These are phyloP conservation scores for Eupithecia tripunctaria DNA, from an alignment of 2,888 invertebrate species.

Conservation along the genomic window DNA sequence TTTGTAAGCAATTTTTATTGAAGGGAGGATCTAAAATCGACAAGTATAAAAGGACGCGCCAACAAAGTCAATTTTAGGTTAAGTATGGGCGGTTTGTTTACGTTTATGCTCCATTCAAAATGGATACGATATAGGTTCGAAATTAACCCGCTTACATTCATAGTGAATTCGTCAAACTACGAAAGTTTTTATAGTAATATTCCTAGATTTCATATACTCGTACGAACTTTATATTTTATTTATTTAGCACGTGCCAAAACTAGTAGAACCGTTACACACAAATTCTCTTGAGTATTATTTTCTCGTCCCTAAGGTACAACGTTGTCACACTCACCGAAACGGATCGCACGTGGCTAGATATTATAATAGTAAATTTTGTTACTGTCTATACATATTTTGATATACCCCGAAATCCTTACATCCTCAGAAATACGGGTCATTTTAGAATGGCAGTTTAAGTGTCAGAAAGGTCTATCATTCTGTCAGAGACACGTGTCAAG, in stretches of 20 bases:
- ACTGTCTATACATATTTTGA: background rate
- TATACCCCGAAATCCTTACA: background rate
- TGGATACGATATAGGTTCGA: no score
- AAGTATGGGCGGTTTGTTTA: no score
- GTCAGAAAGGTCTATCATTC: slow-evolving; percentile 21
- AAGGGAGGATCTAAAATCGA: no score
- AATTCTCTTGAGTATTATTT: slow-evolving; percentile 32
- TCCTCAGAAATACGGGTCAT: background rate
- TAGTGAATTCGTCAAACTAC: no score
- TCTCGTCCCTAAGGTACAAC: slow-evolving; percentile 28
- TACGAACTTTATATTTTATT: background rate
- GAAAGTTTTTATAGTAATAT: no score
- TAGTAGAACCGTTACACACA: slow-evolving; percentile 18
- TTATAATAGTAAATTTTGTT: slow-evolving; percentile 5
- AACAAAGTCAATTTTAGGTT: no score
- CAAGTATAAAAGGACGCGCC: no score
- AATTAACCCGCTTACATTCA: no score
- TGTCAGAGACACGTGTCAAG: slow-evolving; percentile 41
- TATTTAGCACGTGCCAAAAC: slow-evolving; percentile 29
- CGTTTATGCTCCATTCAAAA: no score
- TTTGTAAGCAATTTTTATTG: no score
- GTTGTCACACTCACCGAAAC: slow-evolving; percentile 13
- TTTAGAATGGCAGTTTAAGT: background rate
- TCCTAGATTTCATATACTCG: no score
- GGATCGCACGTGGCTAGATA: slow-evolving; percentile 19